Percentiles rank a stretch among this genome's conserved stretches.
These are phyloP conservation scores for Hippolais icterina DNA, from an alignment of 2,113 vertebrate genomes.

Conservation along the genomic window DNA sequence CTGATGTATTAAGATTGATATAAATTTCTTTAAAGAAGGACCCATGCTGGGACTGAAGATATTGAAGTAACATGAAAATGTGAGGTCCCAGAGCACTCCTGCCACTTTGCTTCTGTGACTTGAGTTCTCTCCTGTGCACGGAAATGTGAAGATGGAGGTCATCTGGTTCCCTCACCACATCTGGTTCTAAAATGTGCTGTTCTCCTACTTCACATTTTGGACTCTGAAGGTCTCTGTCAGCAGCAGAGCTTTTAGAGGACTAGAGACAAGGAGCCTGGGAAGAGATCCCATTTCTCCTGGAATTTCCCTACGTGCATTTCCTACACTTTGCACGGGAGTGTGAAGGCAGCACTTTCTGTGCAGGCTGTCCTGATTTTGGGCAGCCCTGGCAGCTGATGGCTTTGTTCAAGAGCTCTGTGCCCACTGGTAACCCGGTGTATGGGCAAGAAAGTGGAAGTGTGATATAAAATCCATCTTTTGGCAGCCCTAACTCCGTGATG, in stretches of 20 bases:
- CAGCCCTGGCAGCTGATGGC: not conserved
- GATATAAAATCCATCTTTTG: not conserved
- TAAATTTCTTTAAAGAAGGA: not conserved
- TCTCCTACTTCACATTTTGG: not conserved
- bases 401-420: not conserved
- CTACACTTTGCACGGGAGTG: not conserved
- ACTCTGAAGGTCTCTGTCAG: not conserved
- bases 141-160: not conserved
- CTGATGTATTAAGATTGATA: not conserved
- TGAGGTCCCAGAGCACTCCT: not conserved
- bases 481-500: fast-evolving
- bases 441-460: not conserved
- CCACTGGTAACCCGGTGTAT: not conserved
- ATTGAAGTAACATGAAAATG: not conserved
- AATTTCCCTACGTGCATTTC: not conserved
- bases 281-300: not conserved
- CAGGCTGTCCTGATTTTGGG: not conserved
- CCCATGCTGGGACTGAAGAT: not conserved
- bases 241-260: not conserved
- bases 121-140: fast-evolving
- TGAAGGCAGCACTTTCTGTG: not conserved
- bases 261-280: not conserved
- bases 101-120: not conserved
- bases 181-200: not conserved
- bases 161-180: not conserved